A percentile compares a stretch with the other conserved stretches of the same genome.
Evolutionary conservation across 2,888 invertebrate genomes (phyloP).

Genomic region (Coremacera marginata): DNA sequence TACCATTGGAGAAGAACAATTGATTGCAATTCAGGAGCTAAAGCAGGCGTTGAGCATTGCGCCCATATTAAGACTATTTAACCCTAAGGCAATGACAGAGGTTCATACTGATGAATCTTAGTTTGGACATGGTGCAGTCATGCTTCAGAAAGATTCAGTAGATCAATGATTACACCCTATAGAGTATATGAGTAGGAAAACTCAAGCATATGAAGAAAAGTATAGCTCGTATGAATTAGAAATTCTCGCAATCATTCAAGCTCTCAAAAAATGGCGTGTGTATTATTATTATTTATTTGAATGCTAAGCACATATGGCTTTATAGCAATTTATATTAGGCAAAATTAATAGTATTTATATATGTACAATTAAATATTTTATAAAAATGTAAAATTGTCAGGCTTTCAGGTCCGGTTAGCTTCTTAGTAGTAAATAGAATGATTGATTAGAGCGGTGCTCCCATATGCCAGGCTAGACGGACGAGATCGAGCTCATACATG

Average conservation of each 20-base stretch:
- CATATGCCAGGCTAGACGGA: too few species aligned
- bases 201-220: constrained; percentile 47
- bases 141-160: constrained; percentile 41
- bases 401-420: too few species aligned
- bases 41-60: background rate
- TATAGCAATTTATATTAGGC: too few species aligned
- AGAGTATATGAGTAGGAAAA: constrained; percentile 39
- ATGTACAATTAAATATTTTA: too few species aligned
- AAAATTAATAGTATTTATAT: too few species aligned
- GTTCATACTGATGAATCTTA: constrained; percentile 44
- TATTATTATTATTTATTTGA: too few species aligned
- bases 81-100: constrained; percentile 35
- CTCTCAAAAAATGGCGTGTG: constrained; percentile 42
- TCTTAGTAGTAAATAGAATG: too few species aligned
- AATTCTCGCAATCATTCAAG: constrained; percentile 24
- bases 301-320: too few species aligned
- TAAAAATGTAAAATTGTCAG: too few species aligned
- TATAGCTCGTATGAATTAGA: constrained; percentile 56
- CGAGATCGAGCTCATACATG: too few species aligned
- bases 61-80: constrained; percentile 22
- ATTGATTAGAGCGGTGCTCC: too few species aligned
- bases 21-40: constrained; percentile 1
- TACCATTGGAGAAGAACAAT: constrained; percentile 12
- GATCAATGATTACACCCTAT: constrained; percentile 41
- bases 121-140: constrained; percentile 37